Evolutionary conservation across 2,797 vertebrate species (phyloP), one percentile per base, ranked within the genome.

Genomic region (Argyrosomus regius): DNA sequence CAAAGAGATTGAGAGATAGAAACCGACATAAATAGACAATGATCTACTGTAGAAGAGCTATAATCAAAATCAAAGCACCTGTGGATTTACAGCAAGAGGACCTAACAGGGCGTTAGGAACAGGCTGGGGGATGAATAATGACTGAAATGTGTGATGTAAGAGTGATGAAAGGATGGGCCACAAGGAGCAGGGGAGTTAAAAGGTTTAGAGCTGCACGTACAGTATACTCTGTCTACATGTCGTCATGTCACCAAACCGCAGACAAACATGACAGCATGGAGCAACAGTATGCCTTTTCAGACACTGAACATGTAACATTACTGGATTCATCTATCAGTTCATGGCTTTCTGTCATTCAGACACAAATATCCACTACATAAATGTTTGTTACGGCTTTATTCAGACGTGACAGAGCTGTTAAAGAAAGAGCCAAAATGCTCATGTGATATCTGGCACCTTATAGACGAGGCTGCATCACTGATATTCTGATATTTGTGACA

Each of bases 11-110:
- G 57, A 49, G 28, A 5, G 28, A n/a, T 41, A 49, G 39, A 76
- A 57, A 49, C 3, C 8, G 43, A 54, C 45, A 58, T 35, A 46
- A 73, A 78, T 11, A 53, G 22, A 62, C 43, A 60, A 68, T 7
- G 28, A 72, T 46, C 6, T 11, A 17, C 64, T 54, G n/a, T 24
- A 43, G 53, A 54, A 43, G 43, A 57, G 68, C 50, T 53, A 35
- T 43, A 62, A 50, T 56, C 35, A 53, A 71, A 84, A 86, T 75
- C 78, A 76, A 77, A 83, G 79, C 58, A 72, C 70, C 66, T 72
- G 72, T 58, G 35, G 72, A 75, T 74, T 62, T 72, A 74, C 53
- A 63, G 72, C 53, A 31, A 48, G n/a, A 56, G 35, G 70, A 68
- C 31, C 46, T 58, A 59, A 56, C 39, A 41, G 68, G 24, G 39